Conservation (phyloP, 2,888 invertebrate species). For the Dicyrtomina minuta region DNA sequence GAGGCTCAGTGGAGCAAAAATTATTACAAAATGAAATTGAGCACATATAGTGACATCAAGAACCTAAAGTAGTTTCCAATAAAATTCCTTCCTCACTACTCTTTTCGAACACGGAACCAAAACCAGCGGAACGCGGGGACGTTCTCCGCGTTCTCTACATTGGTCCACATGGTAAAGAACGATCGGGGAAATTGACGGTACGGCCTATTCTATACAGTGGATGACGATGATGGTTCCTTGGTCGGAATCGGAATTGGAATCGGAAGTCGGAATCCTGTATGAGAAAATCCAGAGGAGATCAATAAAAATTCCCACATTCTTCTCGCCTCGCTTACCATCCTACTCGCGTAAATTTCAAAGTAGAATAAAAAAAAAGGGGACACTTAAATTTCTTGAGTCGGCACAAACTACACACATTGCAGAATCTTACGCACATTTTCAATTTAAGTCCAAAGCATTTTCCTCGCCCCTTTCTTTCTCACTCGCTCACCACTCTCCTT, state of each 20-base stretch:
- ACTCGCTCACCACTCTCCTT: neutral
- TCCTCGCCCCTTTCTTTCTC: neutral
- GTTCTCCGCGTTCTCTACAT: too few species aligned
- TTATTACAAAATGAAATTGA: slow-evolving; percentile 10
- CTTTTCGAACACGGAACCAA: neutral
- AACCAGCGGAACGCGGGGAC: too few species aligned
- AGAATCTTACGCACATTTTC: neutral
- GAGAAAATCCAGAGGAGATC: slow-evolving; percentile 4
- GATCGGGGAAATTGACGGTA: too few species aligned
- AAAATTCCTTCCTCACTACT: slow-evolving; percentile 15
- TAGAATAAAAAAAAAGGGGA: neutral
- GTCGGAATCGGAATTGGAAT: too few species aligned
- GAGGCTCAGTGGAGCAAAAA: neutral
- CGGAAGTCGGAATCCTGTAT: too few species aligned
- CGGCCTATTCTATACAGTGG: too few species aligned
- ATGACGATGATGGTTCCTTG: too few species aligned
- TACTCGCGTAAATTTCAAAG: neutral
- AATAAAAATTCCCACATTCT: slow-evolving; percentile 24
- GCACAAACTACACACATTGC: neutral
- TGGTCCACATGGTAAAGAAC: too few species aligned
- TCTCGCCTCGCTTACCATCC: slow-evolving; percentile 2
- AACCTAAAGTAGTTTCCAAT: slow-evolving; percentile 13
- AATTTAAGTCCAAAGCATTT: slow-evolving; percentile 1
- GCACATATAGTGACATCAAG: neutral
- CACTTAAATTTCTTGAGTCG: neutral